A percentile compares a stretch with the other conserved stretches of the same genome.
phyloP scores from a whole-genome alignment of 2,113 vertebrate species.

The Rhagologus leucostigma region DNA sequence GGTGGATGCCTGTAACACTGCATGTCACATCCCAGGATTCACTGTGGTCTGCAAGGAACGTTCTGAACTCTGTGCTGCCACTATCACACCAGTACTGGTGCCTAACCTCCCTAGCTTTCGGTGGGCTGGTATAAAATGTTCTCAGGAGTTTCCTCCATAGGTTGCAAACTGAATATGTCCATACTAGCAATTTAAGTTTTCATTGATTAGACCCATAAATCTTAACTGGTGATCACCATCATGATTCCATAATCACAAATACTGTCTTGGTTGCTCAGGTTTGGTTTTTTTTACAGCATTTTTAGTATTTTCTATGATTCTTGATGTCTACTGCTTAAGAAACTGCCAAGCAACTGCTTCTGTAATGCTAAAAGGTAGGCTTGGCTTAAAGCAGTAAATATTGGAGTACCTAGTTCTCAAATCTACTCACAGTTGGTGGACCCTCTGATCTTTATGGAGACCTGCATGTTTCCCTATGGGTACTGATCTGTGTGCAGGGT shows the following conservation, averaged over 20 bases:
- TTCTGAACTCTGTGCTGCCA: neutral
- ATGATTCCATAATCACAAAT: neutral
- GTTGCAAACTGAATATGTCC: neutral
- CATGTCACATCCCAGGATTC: accelerated
- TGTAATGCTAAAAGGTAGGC: neutral
- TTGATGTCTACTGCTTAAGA: neutral
- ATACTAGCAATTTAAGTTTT: neutral
- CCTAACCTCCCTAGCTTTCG: neutral
- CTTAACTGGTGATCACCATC: neutral
- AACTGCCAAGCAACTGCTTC: neutral
- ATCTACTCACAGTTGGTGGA: neutral
- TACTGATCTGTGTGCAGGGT: neutral
- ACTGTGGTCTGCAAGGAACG: accelerated
- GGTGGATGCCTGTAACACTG: neutral
- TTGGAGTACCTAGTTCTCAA: neutral
- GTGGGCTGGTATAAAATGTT: neutral
- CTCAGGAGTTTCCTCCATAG: neutral
- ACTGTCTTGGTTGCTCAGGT: neutral
- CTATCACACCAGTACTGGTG: accelerated
- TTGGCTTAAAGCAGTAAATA: neutral
- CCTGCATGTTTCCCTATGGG: neutral
- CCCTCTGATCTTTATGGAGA: neutral
- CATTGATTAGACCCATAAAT: neutral
- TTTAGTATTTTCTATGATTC: neutral
- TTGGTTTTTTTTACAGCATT: neutral